Evolutionary conservation across 2,888 invertebrate species (phyloP).

Genomic region (Aradus depressus): DNA sequence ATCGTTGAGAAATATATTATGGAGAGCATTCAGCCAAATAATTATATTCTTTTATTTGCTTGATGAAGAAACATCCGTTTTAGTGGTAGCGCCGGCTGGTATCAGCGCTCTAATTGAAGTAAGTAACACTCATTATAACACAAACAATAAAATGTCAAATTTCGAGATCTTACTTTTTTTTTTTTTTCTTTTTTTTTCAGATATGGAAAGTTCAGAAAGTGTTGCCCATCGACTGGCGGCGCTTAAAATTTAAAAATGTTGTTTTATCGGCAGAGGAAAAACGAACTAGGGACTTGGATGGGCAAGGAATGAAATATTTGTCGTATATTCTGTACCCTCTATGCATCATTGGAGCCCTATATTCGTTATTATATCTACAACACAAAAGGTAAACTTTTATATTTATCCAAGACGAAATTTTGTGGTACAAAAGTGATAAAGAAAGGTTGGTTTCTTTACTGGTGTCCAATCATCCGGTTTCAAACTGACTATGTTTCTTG

Average conservation of each 20-base stretch:
- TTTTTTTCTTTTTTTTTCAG: slow-evolving; percentile 39
- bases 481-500: not conserved
- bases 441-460: not conserved
- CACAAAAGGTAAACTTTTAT: slow-evolving; percentile 66
- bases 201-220: slow-evolving; percentile 94
- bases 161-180: not conserved
- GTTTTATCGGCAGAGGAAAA: slow-evolving; percentile 46
- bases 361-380: slow-evolving; percentile 85
- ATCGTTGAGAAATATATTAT: slow-evolving; percentile 77
- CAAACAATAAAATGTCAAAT: not conserved
- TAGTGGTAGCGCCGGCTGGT: slow-evolving; percentile 77
- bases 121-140: slow-evolving; percentile 26
- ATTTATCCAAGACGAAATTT: not conserved
- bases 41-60: slow-evolving; percentile 84
- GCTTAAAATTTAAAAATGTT: slow-evolving; percentile 31
- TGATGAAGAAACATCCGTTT: slow-evolving; percentile 82
- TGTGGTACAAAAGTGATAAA: not conserved
- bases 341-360: slow-evolving; percentile 73
- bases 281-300: slow-evolving; percentile 75
- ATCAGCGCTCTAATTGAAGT: slow-evolving; percentile 85
- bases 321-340: slow-evolving; percentile 82
- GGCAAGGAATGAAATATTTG: slow-evolving; percentile 85
- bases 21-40: slow-evolving; percentile 87
- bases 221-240: slow-evolving; percentile 40
- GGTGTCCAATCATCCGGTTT: slow-evolving; percentile 1